Base-by-base conservation (phyloP, 2,888 invertebrate genomes). In the Dioctria linearis region DNA sequence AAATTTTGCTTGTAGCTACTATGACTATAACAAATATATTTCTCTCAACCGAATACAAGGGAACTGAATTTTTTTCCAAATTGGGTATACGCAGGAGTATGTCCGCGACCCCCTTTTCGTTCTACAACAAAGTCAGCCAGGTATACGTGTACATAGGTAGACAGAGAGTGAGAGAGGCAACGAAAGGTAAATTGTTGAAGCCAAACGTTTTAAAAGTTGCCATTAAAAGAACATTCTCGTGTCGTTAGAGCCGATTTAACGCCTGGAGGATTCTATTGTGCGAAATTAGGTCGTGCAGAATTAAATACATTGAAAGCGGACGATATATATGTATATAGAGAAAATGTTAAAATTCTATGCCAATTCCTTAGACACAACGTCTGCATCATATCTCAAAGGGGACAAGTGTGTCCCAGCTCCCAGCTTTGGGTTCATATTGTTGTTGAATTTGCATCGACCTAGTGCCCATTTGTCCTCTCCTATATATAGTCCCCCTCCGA, bases 351-450 rank as follows among this genome's bases (percentile, higher is more conserved):
- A 61, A 76, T 49, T 76, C 43, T 43, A 37, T 63, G 76, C 37
- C 37, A 46, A 76, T 81, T 75, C 69, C 66, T 79, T 69, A 49
- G 81, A 81, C 81, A 75, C 25, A 25, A 25, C 49, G 54, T 63
- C 76, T 80, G 81, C 79, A 59, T 81, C 80, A 78, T 78, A 76
- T 81, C 80, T 54, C 69, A 76, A 71, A 76, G 63, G 54, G 63
- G 65, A 37, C 25, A 25, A 65, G 25, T 46, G 71, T 25, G 25
- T 25, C 25, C 25, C 25, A 25, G 25, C 25, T 25, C 25, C 25
- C 25, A 25, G 25, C 25, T 25, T 25, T 25, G 25, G 25, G 25
- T 25, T 25, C 25, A 25, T 25, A 25, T 25, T 25, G 25, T 25
- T 25, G 67, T 66, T 11, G 66, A 79, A 73, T 75, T 73, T 79